Conservation (phyloP, 2,797 vertebrate genomes). For the Ptychadena robeensis region DNA sequence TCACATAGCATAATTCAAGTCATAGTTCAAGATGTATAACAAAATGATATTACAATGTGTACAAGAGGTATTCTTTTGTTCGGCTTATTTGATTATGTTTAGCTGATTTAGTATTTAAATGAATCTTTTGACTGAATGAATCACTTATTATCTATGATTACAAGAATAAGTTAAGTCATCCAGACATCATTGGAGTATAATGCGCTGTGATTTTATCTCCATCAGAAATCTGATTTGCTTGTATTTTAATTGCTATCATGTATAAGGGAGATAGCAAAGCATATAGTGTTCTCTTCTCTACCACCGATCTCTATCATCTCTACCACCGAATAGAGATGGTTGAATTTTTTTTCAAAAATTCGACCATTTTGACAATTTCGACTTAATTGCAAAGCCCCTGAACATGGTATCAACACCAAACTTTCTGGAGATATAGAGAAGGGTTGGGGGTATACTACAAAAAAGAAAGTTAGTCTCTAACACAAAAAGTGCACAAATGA, state of each 20-base stretch:
- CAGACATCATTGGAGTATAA: slow-evolving; percentile 3
- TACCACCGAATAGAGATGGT: too few relatives aligned
- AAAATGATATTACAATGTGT: neutral
- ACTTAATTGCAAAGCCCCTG: too few relatives aligned
- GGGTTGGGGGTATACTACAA: too few relatives aligned
- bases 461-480: too few relatives aligned
- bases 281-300: neutral
- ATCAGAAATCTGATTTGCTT: neutral
- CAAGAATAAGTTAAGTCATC: slow-evolving; percentile 1
- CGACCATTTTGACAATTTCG: too few relatives aligned
- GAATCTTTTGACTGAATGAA: slow-evolving; percentile 10
- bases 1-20: neutral
- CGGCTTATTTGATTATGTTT: slow-evolving; percentile 18
- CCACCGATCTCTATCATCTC: too few relatives aligned
- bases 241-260: neutral
- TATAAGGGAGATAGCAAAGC: neutral
- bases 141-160: slow-evolving; percentile 9
- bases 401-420: too few relatives aligned
- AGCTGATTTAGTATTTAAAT: slow-evolving; percentile 22
- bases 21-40: neutral
- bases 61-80: slow-evolving; percentile 11
- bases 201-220: neutral
- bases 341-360: too few relatives aligned
- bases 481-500: too few relatives aligned
- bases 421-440: too few relatives aligned